Evolutionary conservation across 2,113 vertebrate genomes (phyloP).

Genomic region (Gadus chalcogrammus): DNA sequence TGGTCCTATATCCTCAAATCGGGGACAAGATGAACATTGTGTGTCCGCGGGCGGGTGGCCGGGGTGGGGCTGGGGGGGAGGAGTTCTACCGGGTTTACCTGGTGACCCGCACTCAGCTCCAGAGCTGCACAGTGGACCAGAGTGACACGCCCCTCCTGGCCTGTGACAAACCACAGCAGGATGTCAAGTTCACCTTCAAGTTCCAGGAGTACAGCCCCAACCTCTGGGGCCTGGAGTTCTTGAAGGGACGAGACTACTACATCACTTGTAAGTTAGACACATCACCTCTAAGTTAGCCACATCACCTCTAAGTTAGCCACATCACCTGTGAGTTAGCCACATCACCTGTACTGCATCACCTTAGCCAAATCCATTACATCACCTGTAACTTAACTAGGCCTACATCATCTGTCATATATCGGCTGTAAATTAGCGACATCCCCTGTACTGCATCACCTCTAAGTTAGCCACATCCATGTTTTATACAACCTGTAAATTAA

Average conservation of each 20-base stretch:
- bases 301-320: not conserved
- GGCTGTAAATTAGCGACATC: conserved; percentile 40
- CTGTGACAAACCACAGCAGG: conserved; percentile 92
- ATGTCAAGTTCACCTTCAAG: conserved; percentile 99
- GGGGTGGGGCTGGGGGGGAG: conserved; percentile 78
- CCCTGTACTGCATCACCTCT: conserved; percentile 93
- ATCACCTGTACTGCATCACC: too few relatives aligned
- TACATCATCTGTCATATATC: not conserved
- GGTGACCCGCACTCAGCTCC: conserved; percentile 90
- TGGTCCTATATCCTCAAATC: conserved; percentile 95
- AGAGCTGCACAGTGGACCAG: conserved; percentile 87
- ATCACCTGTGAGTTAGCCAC: not conserved
- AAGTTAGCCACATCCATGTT: conserved; percentile 68
- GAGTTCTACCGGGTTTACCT: conserved; percentile 97
- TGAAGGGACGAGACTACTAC: conserved; percentile 93
- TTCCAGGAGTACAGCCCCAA: conserved; percentile 99
- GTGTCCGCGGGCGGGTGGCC: conserved; percentile 88
- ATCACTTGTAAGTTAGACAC: conserved; percentile 90
- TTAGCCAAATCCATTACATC: conserved; percentile 7
- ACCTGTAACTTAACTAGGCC: not conserved
- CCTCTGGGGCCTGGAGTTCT: conserved; percentile 97
- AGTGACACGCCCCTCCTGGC: conserved; percentile 90
- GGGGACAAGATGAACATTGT: conserved; percentile 99
- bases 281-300: too few relatives aligned
- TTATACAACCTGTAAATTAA: not conserved